A percentile compares a stretch with the other conserved stretches of the same genome.
phyloP scores from a whole-genome alignment of 2,888 invertebrate genomes.

The Sympetrum striolatum region DNA sequence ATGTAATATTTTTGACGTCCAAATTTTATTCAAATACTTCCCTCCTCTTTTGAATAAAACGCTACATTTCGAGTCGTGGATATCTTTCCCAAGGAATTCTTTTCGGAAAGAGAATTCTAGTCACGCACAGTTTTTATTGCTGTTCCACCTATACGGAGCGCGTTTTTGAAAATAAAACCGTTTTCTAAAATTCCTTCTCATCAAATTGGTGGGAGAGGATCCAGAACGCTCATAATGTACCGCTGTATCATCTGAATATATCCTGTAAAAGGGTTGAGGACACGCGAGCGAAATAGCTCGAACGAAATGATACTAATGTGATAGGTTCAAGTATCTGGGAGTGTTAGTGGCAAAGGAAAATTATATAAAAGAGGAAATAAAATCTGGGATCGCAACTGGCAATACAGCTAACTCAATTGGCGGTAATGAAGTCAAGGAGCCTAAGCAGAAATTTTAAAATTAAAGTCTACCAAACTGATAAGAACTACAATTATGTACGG shows the following conservation, averaged over 20 bases:
- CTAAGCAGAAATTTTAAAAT: too few species aligned
- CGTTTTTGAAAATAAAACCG: neutral
- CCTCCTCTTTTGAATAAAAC: neutral
- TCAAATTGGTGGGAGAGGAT: neutral
- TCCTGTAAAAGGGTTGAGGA: neutral
- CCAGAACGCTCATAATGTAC: neutral
- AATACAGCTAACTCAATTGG: too few species aligned
- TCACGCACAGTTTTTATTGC: conserved; percentile 18
- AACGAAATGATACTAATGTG: too few species aligned
- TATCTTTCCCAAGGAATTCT: conserved; percentile 4
- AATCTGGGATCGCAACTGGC: too few species aligned
- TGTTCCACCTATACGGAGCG: neutral
- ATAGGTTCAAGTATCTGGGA: too few species aligned
- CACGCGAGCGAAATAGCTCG: neutral
- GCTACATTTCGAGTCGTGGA: neutral
- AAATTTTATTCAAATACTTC: neutral
- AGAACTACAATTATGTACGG: too few species aligned
- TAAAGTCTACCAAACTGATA: too few species aligned
- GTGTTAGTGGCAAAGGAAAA: too few species aligned
- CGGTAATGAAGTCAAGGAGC: too few species aligned
- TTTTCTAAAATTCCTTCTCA: neutral
- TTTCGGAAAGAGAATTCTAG: neutral
- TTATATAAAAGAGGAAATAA: too few species aligned
- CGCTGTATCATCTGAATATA: neutral
- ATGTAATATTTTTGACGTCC: neutral